These are phyloP conservation scores for Zophobas morio DNA, from an alignment of 1,140 invertebrate genomes.

Conservation along the genomic window DNA sequence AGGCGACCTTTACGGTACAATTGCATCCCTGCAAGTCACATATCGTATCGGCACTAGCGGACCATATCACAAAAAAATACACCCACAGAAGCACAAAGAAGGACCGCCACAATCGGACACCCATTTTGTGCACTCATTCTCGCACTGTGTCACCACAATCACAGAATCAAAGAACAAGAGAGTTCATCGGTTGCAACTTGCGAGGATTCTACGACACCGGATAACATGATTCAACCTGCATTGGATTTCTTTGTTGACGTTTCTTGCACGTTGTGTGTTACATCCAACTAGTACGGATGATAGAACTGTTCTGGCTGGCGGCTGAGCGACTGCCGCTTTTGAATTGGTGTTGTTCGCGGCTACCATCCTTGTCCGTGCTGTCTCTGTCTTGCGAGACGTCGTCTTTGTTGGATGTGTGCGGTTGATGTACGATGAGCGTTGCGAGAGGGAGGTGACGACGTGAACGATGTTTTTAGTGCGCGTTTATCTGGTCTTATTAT, in stretches of 20 bases:
- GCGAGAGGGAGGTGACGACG: neutral
- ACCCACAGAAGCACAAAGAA: constrained; percentile 54
- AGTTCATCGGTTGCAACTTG: constrained; percentile 30
- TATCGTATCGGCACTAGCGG: constrained; percentile 63
- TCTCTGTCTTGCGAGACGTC: neutral
- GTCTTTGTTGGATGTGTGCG: constrained; percentile 2
- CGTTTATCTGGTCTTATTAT: neutral
- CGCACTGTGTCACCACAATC: constrained; percentile 12
- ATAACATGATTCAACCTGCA: constrained; percentile 28
- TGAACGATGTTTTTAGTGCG: neutral
- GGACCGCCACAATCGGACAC: constrained; percentile 53
- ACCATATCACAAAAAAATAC: constrained; percentile 51
- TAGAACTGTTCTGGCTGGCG: constrained; percentile 12
- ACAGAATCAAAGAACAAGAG: neutral
- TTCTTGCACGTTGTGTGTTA: neutral
- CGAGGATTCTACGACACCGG: neutral
- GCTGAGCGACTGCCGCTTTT: constrained; percentile 35
- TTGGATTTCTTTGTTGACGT: neutral
- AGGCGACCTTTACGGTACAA: constrained; percentile 71
- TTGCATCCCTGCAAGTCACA: constrained; percentile 74
- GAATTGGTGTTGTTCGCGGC: constrained; percentile 17
- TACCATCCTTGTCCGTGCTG: constrained; percentile 3
- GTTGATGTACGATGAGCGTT: neutral
- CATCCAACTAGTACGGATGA: neutral
- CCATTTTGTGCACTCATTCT: constrained; percentile 59